These are phyloP conservation scores for Panonychus citri DNA, from an alignment of 1,140 invertebrate species.

Conservation along the genomic window DNA sequence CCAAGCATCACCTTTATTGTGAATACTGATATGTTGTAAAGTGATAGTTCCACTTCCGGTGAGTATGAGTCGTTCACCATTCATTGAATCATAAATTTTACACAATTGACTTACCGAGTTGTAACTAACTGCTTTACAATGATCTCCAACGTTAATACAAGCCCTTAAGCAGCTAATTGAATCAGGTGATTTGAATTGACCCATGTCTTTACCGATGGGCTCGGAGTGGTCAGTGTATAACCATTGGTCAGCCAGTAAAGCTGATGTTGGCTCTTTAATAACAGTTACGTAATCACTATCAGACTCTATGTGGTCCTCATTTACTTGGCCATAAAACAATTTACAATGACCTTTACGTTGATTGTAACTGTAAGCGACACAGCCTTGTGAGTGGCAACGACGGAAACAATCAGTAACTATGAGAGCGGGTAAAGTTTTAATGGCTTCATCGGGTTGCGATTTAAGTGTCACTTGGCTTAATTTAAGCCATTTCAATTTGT, in stretches of 20 bases:
- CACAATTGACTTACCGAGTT: not conserved
- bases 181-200: not conserved
- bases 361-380: not conserved
- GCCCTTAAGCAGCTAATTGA: not conserved
- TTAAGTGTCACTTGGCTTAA: not conserved
- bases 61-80: not conserved
- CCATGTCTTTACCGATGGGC: not conserved
- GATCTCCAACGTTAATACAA: not conserved
- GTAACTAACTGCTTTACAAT: not conserved
- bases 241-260: not conserved
- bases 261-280: not conserved
- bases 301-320: not conserved
- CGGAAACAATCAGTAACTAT: not conserved
- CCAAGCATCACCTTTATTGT: not conserved
- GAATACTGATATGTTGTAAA: not conserved
- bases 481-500: not conserved
- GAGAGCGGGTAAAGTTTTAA: not conserved
- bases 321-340: not conserved
- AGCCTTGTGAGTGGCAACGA: not conserved
- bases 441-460: not conserved
- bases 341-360: not conserved
- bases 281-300: not conserved
- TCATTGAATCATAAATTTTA: not conserved
- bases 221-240: not conserved
- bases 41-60: not conserved